Conservation (phyloP, 1,140 invertebrate genomes). For the Sinonovacula constricta region DNA sequence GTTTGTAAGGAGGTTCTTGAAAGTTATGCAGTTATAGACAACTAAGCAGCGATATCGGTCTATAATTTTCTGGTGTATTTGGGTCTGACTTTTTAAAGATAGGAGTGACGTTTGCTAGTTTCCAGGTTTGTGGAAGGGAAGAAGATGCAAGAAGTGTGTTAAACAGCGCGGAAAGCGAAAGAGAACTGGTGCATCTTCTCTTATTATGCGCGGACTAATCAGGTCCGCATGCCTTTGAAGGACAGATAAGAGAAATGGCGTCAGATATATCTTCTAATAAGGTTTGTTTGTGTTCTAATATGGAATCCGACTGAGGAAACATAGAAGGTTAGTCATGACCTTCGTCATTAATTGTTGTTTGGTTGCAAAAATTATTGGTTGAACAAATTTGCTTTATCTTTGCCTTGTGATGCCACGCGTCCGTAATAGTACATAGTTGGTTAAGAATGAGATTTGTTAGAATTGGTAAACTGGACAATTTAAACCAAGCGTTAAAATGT, state of each 20-base stretch:
- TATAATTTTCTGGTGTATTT: conserved; percentile 4
- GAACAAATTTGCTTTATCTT: conserved; percentile 8
- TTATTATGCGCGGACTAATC: conserved; percentile 9
- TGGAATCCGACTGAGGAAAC: too few species aligned
- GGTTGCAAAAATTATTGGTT: background rate
- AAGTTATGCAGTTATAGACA: too few species aligned
- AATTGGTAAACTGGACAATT: too few species aligned
- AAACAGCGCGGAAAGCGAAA: too few species aligned
- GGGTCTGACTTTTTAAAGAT: conserved; percentile 25
- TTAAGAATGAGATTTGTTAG: background rate
- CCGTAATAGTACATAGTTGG: conserved; percentile 1
- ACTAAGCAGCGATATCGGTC: conserved; percentile 7
- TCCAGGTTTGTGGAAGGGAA: background rate
- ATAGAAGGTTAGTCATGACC: background rate
- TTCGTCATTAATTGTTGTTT: background rate
- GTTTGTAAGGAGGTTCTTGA: too few species aligned
- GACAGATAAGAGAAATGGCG: background rate
- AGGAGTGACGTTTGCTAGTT: conserved; percentile 13
- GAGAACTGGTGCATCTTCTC: background rate
- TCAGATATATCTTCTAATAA: background rate
- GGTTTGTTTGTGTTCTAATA: background rate
- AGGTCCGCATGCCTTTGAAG: conserved; percentile 7
- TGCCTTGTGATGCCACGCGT: background rate
- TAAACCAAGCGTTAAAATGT: background rate
- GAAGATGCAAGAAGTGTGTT: conserved; percentile 11